Base-by-base conservation (phyloP, 2,797 vertebrate species). In the Enteromius trimaculatus region DNA sequence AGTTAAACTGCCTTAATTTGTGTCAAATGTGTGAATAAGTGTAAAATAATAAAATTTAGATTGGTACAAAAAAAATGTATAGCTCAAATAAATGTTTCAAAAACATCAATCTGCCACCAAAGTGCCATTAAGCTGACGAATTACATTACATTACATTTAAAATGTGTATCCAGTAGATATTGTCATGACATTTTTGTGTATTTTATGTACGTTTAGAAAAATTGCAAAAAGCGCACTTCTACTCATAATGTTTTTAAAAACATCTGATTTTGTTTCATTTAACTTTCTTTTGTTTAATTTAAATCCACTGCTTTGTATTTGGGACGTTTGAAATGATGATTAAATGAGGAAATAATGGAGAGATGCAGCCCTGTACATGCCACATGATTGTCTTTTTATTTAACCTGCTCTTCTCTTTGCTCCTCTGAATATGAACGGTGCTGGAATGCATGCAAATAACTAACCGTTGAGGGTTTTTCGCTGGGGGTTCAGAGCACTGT, bases 391-490 rank as follows among this genome's bases (percentile, higher is more conserved):
- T 65, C 39, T 44, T 53, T 76, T 60, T 78, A 26, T 4, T 34
- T 71, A 60, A 75, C 64, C 44, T 53, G 4, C 39, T 79, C 69
- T 79, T 65, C 69, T 79, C 71, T 64, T 64, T 84, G 23, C 69
- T 65, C 80, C 39, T 51, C 1, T 77, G 29, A 42, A 70, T 72
- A 13, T 74, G 68, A 71, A 29, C 31, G 44, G 58, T n/a, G 17
- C 44, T 16, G 31, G 66, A 72, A 72, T 79, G 82, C 58, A 84
- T 79, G 76, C 55, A 79, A 72, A 79, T 79, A 82, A 82, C 47
- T 42, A 76, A 82, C 62, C n/a, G 72, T 82, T 77, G 72, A 82
- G 72, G 81, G 62, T 69, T 77, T 77, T 77, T 68, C 68, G 49
- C 62, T 69, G 64, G 49, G 47, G 72, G 81, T 82, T 69, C 72